Evolutionary conservation across 2,797 vertebrate species (phyloP).

Genomic region (Neoniphon sammara): DNA sequence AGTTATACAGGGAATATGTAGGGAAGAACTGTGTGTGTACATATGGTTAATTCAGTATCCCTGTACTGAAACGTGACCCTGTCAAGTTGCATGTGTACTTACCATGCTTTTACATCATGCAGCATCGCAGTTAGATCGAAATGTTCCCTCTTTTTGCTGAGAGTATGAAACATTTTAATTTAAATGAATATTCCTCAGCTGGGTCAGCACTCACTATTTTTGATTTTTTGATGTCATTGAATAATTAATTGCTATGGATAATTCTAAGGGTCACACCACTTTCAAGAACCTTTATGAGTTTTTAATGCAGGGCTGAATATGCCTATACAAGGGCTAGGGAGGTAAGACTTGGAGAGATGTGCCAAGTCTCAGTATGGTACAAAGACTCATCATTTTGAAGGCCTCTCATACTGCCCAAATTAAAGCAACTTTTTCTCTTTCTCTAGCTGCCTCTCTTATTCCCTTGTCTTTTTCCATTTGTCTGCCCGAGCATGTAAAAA

Average conservation of each 20-base stretch:
- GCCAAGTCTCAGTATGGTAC: slow-evolving; percentile 3
- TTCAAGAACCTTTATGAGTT: slow-evolving; percentile 43
- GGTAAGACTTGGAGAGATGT: neutral
- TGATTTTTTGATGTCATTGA: slow-evolving; percentile 30
- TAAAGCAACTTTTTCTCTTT: slow-evolving; percentile 6
- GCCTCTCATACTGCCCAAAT: neutral
- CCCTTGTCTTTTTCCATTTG: slow-evolving; percentile 34
- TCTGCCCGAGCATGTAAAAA: slow-evolving; percentile 24
- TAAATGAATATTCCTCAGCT: slow-evolving; percentile 22
- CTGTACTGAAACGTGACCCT: neutral
- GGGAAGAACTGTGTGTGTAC: too few relatives aligned
- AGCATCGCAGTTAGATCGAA: neutral
- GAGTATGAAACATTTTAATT: slow-evolving; percentile 20
- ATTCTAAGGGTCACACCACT: slow-evolving; percentile 42
- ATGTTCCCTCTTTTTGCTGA: slow-evolving; percentile 29
- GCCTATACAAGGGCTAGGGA: neutral
- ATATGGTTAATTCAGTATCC: neutral
- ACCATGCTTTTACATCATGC: slow-evolving; percentile 16
- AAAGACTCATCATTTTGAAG: slow-evolving; percentile 17
- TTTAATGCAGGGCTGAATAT: slow-evolving; percentile 46
- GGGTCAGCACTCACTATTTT: slow-evolving; percentile 31
- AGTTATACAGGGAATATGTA: neutral
- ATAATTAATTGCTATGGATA: slow-evolving; percentile 55
- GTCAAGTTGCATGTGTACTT: neutral
- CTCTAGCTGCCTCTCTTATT: neutral